Base-by-base conservation (phyloP, 2,797 vertebrate genomes). In the Lophura swinhoii region DNA sequence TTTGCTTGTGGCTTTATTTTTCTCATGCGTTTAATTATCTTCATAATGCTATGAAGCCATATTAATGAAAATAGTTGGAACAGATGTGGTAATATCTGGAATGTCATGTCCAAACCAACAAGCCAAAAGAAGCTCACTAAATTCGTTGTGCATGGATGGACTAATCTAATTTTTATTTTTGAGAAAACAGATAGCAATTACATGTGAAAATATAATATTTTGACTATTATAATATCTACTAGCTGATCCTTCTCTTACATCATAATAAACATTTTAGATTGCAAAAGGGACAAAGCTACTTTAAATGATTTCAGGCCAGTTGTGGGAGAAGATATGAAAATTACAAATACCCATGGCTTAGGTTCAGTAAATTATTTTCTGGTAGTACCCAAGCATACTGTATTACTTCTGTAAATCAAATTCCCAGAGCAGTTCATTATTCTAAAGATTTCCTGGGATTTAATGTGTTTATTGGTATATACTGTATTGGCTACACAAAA, bases 1-100 rank as follows among this genome's bases (percentile, higher is more conserved):
- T 91, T 91, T 88, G n/a, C 23, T 78, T 95, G 95, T 91, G 49
- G 20, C 72, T 84, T 93, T 84, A 63, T 71, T 94, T 73, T 59
- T 88, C 95, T 62, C 18, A 39, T 39, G 87, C 79, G 80, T 39
- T 79, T 95, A 82, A 91, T 95, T 91, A 85, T 81, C 46, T 91
- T 85, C 33, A 9, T 92, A 93, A 94, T 66, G 35, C 33, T 91
- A 58, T 93, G 59, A 95, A 67, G 63, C 75, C 87, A 85, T 88
- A 90, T 92, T 71, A 71, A 39, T 85, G n/a, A 70, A 93, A 96
- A 76, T 76, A 84, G 49, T 66, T 44, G 80, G 74, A 96, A 91
- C 35, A 67, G 95, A 96, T 92, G 62, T 24, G 63, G 72, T 85
- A 44, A 70, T 83, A 93, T 79, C 79, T 93, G 82, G 66, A 92